These are phyloP conservation scores for Erethizon dorsatum DNA, from an alignment of 2,797 vertebrate species.

Conservation along the genomic window DNA sequence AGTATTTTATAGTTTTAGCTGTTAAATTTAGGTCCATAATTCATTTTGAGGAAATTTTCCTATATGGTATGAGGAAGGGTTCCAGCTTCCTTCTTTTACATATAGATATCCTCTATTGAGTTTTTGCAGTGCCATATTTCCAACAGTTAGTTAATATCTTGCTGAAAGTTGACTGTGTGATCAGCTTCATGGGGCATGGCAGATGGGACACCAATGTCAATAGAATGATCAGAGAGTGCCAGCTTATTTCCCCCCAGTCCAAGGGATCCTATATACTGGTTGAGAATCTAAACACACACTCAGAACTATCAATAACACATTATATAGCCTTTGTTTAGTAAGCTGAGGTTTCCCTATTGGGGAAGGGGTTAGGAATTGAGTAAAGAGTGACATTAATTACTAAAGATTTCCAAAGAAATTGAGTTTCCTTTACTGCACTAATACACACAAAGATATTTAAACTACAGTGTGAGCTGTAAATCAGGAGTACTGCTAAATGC, in stretches of 20 bases:
- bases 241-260: neutral
- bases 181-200: neutral
- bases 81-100: neutral
- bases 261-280: neutral
- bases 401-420: neutral
- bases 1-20: neutral
- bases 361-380: neutral
- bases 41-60: slow-evolving; percentile 40
- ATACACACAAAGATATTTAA: neutral
- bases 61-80: neutral
- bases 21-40: slow-evolving; percentile 4
- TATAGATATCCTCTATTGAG: neutral
- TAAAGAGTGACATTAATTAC: neutral
- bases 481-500: neutral
- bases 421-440: neutral
- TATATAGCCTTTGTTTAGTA: neutral
- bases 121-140: neutral
- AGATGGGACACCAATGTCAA: neutral
- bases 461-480: neutral
- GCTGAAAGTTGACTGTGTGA: neutral
- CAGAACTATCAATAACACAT: neutral
- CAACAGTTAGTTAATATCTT: neutral
- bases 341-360: neutral
- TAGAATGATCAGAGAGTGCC: neutral
- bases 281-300: neutral